Evolutionary conservation across 1,140 invertebrate genomes (phyloP).

Genomic region (Doryteuthis pealeii): DNA sequence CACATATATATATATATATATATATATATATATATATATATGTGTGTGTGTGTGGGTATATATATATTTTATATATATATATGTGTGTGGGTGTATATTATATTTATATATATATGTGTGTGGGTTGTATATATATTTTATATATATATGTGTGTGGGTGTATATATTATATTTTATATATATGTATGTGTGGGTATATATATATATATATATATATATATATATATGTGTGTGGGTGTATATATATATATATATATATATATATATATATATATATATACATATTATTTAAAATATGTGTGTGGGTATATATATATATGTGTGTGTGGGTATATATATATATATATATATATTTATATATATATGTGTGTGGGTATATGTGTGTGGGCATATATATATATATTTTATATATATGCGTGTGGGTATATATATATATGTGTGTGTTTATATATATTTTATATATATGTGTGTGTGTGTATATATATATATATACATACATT

Average conservation of each 20-base stretch:
- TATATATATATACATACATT: no score
- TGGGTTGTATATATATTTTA: not conserved
- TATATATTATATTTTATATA: no score
- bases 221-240: not conserved
- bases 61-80: not conserved
- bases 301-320: no score
- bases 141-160: not conserved
- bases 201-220: not conserved
- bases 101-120: not conserved
- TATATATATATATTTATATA: not conserved
- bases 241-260: not conserved
- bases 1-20: not conserved
- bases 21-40: not conserved
- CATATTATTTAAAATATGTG: not conserved
- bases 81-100: not conserved
- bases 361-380: not conserved
- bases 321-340: not conserved
- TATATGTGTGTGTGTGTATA: not conserved
- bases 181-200: no score
- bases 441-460: no score
- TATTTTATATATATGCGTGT: not conserved
- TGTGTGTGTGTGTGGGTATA: no score
- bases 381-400: no score
- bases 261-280: not conserved
- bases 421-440: not conserved